phyloP scores from a whole-genome alignment of 1,140 invertebrate genomes.

The Leptinotarsa texana region DNA sequence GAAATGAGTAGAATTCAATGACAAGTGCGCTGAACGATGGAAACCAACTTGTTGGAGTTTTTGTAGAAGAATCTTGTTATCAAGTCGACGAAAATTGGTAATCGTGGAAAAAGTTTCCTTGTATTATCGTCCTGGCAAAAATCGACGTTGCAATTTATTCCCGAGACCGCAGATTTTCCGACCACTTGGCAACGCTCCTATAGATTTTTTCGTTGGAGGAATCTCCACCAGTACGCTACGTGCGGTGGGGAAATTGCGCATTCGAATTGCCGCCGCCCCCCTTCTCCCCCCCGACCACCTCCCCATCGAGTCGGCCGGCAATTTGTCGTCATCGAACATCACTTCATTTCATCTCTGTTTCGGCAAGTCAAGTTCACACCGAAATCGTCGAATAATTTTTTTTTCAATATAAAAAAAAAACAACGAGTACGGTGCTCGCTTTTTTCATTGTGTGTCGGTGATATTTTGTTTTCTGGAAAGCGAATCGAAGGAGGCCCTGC shows the following conservation, averaged over 20 bases:
- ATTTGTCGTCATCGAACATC: conserved; percentile 43
- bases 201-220: conserved; percentile 44
- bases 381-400: too few relatives aligned
- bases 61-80: too few relatives aligned
- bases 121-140: too few relatives aligned
- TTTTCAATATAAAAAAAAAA: too few relatives aligned
- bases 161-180: too few relatives aligned
- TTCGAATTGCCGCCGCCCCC: conserved; percentile 43
- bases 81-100: too few relatives aligned
- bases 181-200: conserved; percentile 40
- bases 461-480: too few relatives aligned
- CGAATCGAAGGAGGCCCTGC: background rate
- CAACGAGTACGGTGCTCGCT: background rate
- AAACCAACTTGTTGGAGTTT: too few relatives aligned
- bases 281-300: conserved; percentile 34
- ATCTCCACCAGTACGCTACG: conserved; percentile 37
- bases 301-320: conserved; percentile 32
- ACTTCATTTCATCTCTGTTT: conserved; percentile 44
- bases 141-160: too few relatives aligned
- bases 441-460: conserved; percentile 10
- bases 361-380: background rate
- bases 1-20: too few relatives aligned
- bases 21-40: too few relatives aligned
- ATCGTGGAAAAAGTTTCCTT: too few relatives aligned
- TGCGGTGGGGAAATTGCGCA: conserved; percentile 50